Evolutionary conservation across 1,140 invertebrate genomes (phyloP).

Genomic region (Akabosia matsudoensis): DNA sequence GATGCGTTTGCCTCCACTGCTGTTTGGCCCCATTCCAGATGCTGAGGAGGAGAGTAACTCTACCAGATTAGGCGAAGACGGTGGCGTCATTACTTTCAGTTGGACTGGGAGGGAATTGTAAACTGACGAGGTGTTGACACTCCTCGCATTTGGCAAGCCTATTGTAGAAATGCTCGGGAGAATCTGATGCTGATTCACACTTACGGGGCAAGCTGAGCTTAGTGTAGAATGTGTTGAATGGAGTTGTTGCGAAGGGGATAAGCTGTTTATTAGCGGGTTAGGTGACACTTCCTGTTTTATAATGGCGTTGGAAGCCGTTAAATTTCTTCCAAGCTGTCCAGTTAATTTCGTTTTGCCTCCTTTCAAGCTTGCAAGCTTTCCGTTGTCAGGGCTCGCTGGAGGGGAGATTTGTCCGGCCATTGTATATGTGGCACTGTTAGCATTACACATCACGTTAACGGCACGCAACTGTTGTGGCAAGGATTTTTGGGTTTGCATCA

Average conservation of each 20-base stretch:
- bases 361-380: neutral
- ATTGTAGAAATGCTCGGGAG: constrained; percentile 26
- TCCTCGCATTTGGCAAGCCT: constrained; percentile 30
- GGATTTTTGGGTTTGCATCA: constrained; percentile 33
- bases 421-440: neutral
- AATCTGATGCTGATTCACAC: constrained; percentile 1
- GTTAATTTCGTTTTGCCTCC: neutral
- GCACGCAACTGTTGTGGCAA: too few species aligned
- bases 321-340: neutral
- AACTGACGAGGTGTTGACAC: neutral
- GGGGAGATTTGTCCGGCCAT: constrained; percentile 56
- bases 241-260: neutral
- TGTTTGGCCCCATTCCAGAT: neutral
- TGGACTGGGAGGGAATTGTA: constrained; percentile 38
- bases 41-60: constrained; percentile 48
- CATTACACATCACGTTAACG: neutral
- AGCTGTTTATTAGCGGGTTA: neutral
- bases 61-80: constrained; percentile 58
- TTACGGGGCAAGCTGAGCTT: constrained; percentile 13
- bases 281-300: constrained; percentile 39
- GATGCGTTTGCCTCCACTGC: neutral
- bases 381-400: constrained; percentile 56
- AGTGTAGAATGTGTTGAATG: constrained; percentile 4
- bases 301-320: neutral
- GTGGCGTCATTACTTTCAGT: constrained; percentile 56